phyloP scores from a whole-genome alignment of 2,797 vertebrate genomes.

The Eulemur coronatus region DNA sequence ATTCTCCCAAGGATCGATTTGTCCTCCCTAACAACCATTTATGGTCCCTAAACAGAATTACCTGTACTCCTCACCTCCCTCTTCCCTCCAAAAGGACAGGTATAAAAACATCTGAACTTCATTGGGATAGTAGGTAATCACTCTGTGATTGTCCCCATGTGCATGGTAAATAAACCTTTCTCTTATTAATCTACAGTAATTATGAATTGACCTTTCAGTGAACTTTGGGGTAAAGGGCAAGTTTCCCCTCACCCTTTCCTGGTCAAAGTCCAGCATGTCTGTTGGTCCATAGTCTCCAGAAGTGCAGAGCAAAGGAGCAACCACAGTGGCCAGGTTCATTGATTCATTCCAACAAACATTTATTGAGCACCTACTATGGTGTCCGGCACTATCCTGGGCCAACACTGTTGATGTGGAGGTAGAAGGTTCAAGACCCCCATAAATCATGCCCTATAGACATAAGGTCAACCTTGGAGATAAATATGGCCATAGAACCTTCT shows the following conservation, averaged over 20 bases:
- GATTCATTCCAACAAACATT: neutral
- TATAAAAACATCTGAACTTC: neutral
- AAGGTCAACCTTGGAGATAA: neutral
- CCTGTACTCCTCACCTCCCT: neutral
- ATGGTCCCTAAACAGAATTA: neutral
- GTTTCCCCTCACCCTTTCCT: neutral
- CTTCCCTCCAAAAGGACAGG: neutral
- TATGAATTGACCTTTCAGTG: neutral
- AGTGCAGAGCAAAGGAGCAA: neutral
- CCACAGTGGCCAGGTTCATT: neutral
- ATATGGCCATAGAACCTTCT: neutral
- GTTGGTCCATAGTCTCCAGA: neutral
- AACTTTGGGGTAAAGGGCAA: neutral
- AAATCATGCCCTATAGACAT: neutral
- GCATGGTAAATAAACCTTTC: neutral
- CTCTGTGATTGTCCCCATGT: neutral
- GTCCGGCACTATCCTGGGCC: neutral
- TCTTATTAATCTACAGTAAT: neutral
- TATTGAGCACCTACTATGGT: neutral
- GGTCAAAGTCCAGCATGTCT: neutral
- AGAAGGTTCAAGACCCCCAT: neutral
- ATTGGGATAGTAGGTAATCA: neutral
- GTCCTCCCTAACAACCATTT: neutral
- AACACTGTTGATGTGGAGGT: neutral
- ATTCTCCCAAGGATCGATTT: neutral